A percentile compares a stretch with the other conserved stretches of the same genome.
Conservation (phyloP, 2,888 invertebrate genomes). For the Trichopria drosophilae region DNA sequence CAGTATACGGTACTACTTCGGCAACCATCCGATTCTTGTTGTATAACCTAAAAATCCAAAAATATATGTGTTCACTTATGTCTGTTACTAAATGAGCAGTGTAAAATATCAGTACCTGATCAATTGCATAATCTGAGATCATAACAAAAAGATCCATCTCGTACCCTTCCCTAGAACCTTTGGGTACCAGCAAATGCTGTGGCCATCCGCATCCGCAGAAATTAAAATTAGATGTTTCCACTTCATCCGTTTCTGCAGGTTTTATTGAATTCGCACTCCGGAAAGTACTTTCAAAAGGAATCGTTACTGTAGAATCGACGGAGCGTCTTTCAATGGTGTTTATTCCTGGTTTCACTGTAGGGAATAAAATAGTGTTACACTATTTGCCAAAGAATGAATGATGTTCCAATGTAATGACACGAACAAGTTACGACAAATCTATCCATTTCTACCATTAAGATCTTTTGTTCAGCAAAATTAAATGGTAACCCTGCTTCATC, state of each 20-base stretch:
- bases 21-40: conserved; percentile 55
- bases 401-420: conserved; percentile 49
- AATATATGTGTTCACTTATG: too few species aligned
- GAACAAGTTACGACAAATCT: conserved; percentile 69
- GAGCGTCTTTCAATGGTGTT: conserved; percentile 71
- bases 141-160: conserved; percentile 73
- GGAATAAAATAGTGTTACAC: conserved; percentile 3
- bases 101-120: conserved; percentile 62
- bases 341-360: conserved; percentile 67
- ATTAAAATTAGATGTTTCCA: conserved; percentile 63
- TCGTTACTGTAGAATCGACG: conserved; percentile 76
- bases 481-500: conserved; percentile 70
- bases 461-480: conserved; percentile 66
- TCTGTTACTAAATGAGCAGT: too few species aligned
- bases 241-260: conserved; percentile 59
- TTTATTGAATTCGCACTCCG: conserved; percentile 68
- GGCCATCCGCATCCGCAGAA: conserved; percentile 91
- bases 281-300: conserved; percentile 82
- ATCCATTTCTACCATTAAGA: conserved; percentile 73
- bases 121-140: conserved; percentile 73
- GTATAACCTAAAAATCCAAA: conserved; percentile 38
- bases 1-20: conserved; percentile 77
- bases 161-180: conserved; percentile 69
- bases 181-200: conserved; percentile 76
- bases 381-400: not conserved